Evolutionary conservation across 2,797 vertebrate genomes (phyloP), one percentile per base, ranked within the genome.

Genomic region (Myripristis murdjan): DNA sequence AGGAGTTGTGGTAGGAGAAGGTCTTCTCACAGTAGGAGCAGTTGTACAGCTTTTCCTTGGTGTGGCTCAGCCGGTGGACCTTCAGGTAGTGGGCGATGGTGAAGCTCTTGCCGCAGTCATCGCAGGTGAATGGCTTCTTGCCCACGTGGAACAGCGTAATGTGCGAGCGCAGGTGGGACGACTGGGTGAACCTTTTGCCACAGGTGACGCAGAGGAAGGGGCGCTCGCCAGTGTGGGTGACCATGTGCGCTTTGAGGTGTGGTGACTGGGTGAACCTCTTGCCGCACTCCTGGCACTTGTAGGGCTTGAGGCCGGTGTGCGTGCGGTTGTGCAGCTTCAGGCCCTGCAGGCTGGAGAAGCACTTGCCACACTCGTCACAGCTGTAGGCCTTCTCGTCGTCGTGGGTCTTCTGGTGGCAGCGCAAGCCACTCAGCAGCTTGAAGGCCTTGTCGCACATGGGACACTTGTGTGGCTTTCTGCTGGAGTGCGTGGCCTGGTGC

Each of bases 1-100:
- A 89, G 0, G 89, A 87, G 80, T 91, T 90, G 78, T 89, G 87
- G 81, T 91, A 91, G 15, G 88, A 88, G 73, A 91, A 91, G 84
- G 84, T 35, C 73, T 92, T 92, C 14, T 87, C 26, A 26, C 90
- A 92, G 81, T 89, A 89, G 0, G 87, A 85, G 76, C 90, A 92
- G 53, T 84, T 81, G 83, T 82, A 89, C 20, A 76, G 70, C 58
- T 91, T 90, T 84, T 92, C 90, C 68, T 91, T 91, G 65, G 90
- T 91, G 85, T 92, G 90, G 71, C 84, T 89, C 18, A 79, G 87
- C 1, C 84, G 79, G 60, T 92, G 90, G 77, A 91, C 84, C 88
- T 90, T 90, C 77, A 92, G 78, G 81, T 91, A 91, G 76, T 89
- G 87, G 0, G 90, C 89, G 18, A 90, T 89, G 64, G 89, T 87